Conservation (phyloP, 2,113 vertebrate species). For the Corapipo altera region DNA sequence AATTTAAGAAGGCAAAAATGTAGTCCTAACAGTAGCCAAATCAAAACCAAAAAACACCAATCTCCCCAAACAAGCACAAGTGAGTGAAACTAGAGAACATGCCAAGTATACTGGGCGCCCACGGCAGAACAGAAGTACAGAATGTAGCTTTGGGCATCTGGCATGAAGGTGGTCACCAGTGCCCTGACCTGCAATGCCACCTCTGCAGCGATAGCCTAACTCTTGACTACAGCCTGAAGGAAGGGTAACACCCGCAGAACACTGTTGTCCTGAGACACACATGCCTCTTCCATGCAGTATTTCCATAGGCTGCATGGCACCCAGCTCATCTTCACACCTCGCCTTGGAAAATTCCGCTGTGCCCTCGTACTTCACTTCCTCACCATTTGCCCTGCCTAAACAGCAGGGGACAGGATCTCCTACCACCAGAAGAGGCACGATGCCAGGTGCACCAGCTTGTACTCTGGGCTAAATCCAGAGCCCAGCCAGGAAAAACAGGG, state of each 20-base stretch:
- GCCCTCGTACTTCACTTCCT: not conserved
- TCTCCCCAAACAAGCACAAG: not conserved
- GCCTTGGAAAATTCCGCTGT: not conserved
- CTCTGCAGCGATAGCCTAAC: not conserved
- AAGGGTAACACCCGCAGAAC: not conserved
- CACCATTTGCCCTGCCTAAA: not conserved
- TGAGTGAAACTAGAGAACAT: not conserved
- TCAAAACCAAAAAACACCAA: not conserved
- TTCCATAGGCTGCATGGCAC: not conserved
- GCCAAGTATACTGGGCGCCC: not conserved
- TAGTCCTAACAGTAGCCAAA: not conserved
- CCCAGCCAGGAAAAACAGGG: not conserved
- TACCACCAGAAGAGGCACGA: not conserved
- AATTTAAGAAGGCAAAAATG: not conserved
- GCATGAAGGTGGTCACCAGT: not conserved
- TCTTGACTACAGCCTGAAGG: not conserved
- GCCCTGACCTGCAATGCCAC: not conserved
- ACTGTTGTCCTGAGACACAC: rapidly evolving
- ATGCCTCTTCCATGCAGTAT: not conserved
- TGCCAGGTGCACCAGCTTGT: not conserved
- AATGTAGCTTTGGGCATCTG: not conserved
- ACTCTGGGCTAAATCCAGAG: not conserved
- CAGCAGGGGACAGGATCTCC: not conserved
- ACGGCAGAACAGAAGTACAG: not conserved
- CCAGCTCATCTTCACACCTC: not conserved